A percentile compares a stretch with the other conserved stretches of the same genome.
phyloP scores from a whole-genome alignment of 2,888 invertebrate genomes.

The Aethes cnicana region DNA sequence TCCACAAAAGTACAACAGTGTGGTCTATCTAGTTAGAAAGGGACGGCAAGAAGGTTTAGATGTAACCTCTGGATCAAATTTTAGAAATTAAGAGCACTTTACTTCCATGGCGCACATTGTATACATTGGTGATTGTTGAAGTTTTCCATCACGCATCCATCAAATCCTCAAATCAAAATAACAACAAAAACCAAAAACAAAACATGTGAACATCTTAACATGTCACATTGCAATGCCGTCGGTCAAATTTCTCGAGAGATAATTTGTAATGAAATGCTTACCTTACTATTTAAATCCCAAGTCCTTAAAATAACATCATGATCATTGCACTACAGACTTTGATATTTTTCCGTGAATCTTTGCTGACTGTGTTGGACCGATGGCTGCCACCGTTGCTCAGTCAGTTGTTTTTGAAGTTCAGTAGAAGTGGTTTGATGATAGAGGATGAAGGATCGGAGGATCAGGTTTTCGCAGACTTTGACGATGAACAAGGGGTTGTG shows the following conservation, averaged over 20 bases:
- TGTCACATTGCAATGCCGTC: slow-evolving; percentile 36
- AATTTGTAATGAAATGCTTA: slow-evolving; percentile 30
- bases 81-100: too few relatives aligned
- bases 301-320: slow-evolving; percentile 59
- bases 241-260: slow-evolving; percentile 45
- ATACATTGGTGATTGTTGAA: too few relatives aligned
- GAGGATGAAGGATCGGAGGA: slow-evolving; percentile 70
- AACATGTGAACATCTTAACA: slow-evolving; percentile 71
- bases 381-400: slow-evolving; percentile 64
- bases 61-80: too few relatives aligned
- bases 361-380: slow-evolving; percentile 56
- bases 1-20: too few relatives aligned
- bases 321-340: slow-evolving; percentile 72
- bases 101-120: too few relatives aligned
- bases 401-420: slow-evolving; percentile 51
- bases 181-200: slow-evolving; percentile 44
- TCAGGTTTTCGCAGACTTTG: slow-evolving; percentile 70
- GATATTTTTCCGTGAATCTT: slow-evolving; percentile 66
- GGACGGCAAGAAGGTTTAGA: too few relatives aligned
- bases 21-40: too few relatives aligned
- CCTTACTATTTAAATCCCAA: slow-evolving; percentile 53
- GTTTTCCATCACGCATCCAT: background rate
- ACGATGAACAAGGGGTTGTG: slow-evolving; percentile 78
- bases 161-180: slow-evolving; percentile 3
- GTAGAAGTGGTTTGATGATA: slow-evolving; percentile 40